phyloP scores from a whole-genome alignment of 2,888 invertebrate species.

The Galerucella pusilla region DNA sequence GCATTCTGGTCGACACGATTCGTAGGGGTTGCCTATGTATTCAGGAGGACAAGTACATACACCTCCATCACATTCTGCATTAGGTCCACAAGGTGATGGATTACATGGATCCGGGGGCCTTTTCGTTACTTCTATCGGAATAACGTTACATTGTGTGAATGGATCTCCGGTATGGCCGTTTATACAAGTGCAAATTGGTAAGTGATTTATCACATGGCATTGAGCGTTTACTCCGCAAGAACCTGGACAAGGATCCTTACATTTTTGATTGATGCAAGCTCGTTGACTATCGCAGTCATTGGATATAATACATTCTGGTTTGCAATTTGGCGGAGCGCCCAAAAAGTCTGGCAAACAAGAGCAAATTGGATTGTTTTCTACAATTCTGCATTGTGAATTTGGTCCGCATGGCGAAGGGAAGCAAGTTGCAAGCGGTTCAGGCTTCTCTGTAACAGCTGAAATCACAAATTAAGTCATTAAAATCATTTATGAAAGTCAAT shows the following conservation, averaged over 20 bases:
- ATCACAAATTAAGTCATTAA: neutral
- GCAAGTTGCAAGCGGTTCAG: conserved; percentile 78
- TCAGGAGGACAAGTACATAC: conserved; percentile 72
- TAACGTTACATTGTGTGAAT: conserved; percentile 75
- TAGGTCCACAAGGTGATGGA: conserved; percentile 82
- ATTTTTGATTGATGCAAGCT: conserved; percentile 83
- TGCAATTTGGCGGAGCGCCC: conserved; percentile 82
- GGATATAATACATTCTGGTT: conserved; percentile 83
- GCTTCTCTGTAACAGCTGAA: conserved; percentile 58
- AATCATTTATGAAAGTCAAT: neutral
- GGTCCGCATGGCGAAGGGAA: conserved; percentile 87
- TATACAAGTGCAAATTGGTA: conserved; percentile 83
- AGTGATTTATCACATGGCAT: conserved; percentile 82
- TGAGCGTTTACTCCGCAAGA: conserved; percentile 84
- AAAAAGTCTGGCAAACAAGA: conserved; percentile 82
- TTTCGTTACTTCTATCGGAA: conserved; percentile 65
- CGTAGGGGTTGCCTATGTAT: conserved; percentile 75
- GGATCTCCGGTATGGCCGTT: conserved; percentile 85
- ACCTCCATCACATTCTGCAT: conserved; percentile 75
- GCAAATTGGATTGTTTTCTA: conserved; percentile 80
- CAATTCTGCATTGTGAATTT: conserved; percentile 82
- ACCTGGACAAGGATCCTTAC: conserved; percentile 85
- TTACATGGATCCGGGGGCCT: conserved; percentile 70
- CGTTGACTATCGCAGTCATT: conserved; percentile 82
- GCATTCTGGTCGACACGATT: conserved; percentile 78